Evolutionary conservation across 2,888 invertebrate species (phyloP), one percentile per base, ranked within the genome.

Genomic region (Seira musarum): DNA sequence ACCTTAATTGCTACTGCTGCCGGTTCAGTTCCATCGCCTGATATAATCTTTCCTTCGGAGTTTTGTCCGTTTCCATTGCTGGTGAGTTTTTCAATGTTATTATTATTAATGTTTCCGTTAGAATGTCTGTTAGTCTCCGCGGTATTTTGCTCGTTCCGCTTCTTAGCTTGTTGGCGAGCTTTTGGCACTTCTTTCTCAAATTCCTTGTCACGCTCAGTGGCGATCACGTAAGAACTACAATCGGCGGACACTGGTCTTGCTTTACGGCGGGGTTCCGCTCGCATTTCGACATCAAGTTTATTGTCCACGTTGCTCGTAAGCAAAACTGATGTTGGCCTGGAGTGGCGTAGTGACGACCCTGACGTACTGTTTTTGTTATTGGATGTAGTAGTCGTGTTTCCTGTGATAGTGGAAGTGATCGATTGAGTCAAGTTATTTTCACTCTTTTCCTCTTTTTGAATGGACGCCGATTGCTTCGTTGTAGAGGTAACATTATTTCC

Each of bases 1-100:
- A 82, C 75, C 61, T 75, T 82, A 19, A 82, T 82, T n/a, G 78
- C 79, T 2, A 82, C 80, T 13, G 82, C 80, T n/a, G 82, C 79
- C 10, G 82, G 79, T 35, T 82, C 79, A 6, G 64, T 40, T 1
- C 64, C 79, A 22, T 79, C 73, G 10, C 49, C n/a, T 13, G 15
- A 17, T 21, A 49, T 2, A 30, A 30, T 2, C 8, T 30, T 30
- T 8, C 30, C 30, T 30, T 24, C 64, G 6, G 25, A 61, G 1
- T 15, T 8, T 64, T 64, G 49, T 1, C 46, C n/a, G 30, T 53
- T 69, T 1, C 21, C 49, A 57, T 53, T 77, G n/a, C 24, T 22
- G 25, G 68, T 22, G 22, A 53, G 40, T 8, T 30, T 30, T 30
- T 30, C 30, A 8, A 30, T 8, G 30, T 30, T 30, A 8, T 30